A percentile compares a stretch with the other conserved stretches of the same genome.
phyloP scores from a whole-genome alignment of 1,140 invertebrate genomes.

The Drosophila lowei region DNA sequence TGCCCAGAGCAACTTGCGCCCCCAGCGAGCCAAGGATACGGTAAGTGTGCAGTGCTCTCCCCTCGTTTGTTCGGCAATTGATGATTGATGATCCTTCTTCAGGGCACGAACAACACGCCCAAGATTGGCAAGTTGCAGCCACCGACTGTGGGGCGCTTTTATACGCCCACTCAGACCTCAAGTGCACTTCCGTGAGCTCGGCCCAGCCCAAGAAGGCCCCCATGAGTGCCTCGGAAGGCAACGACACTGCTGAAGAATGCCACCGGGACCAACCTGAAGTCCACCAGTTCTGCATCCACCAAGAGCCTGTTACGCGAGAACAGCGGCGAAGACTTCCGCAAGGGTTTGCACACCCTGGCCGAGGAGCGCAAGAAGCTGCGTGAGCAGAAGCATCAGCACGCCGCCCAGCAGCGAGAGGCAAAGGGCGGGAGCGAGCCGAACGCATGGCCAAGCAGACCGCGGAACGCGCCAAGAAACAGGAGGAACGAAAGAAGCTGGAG shows the following conservation, averaged over 20 bases:
- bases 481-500: constrained; percentile 81
- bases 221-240: constrained; percentile 66
- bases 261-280: constrained; percentile 56
- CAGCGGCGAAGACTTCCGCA: constrained; percentile 78
- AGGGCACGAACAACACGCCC: constrained; percentile 56
- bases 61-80: background rate
- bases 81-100: background rate
- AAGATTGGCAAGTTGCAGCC: constrained; percentile 60
- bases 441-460: constrained; percentile 84
- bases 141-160: constrained; percentile 72
- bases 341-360: constrained; percentile 73
- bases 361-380: constrained; percentile 86
- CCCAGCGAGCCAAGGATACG: constrained; percentile 53
- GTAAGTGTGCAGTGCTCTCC: constrained; percentile 28
- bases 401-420: constrained; percentile 85
- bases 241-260: constrained; percentile 50
- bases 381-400: constrained; percentile 86
- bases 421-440: constrained; percentile 84
- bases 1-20: constrained; percentile 48
- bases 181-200: constrained; percentile 38
- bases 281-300: constrained; percentile 47
- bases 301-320: constrained; percentile 71
- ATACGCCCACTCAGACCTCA: constrained; percentile 67
- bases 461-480: constrained; percentile 84
- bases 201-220: constrained; percentile 65